These are phyloP conservation scores for Conomelus anceps DNA, from an alignment of 2,888 invertebrate genomes.

Conservation along the genomic window DNA sequence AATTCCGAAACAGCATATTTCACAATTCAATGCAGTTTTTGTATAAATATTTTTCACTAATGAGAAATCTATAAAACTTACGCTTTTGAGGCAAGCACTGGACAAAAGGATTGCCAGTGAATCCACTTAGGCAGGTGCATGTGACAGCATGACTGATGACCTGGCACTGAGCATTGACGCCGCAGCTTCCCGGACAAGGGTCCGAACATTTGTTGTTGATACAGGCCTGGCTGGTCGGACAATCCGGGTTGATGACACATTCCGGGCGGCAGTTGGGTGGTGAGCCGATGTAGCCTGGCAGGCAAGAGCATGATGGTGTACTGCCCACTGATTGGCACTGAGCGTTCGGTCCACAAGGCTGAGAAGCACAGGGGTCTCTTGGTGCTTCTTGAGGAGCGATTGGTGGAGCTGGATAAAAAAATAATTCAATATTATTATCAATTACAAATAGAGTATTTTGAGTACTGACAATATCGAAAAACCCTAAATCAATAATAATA, in stretches of 20 bases:
- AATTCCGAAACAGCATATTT: too few species aligned
- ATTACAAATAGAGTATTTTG: too few species aligned
- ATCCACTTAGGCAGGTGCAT: constrained; percentile 69
- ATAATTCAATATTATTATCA: too few species aligned
- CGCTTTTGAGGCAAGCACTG: constrained; percentile 60
- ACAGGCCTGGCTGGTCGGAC: constrained; percentile 68
- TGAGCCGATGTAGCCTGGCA: constrained; percentile 66
- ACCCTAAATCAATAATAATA: too few species aligned
- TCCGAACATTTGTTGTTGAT: constrained; percentile 72
- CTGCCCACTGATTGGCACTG: constrained; percentile 57
- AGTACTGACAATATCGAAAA: too few species aligned
- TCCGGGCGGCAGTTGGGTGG: constrained; percentile 79
- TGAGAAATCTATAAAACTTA: constrained; percentile 35
- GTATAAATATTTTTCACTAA: not conserved
- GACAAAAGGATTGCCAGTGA: constrained; percentile 74
- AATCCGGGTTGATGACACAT: constrained; percentile 75
- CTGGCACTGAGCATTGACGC: constrained; percentile 69
- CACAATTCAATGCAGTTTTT: too few species aligned
- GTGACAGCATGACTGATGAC: constrained; percentile 74
- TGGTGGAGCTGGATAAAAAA: constrained; percentile 17
- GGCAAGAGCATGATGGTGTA: constrained; percentile 65
- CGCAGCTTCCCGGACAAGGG: constrained; percentile 77
- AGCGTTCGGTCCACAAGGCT: constrained; percentile 77
- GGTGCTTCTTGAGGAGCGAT: constrained; percentile 20
- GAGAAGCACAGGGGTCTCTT: constrained; percentile 60